Percentiles rank a stretch among this genome's conserved stretches.
Evolutionary conservation across 2,113 vertebrate genomes (phyloP).

Genomic region (Archilochus colubris): DNA sequence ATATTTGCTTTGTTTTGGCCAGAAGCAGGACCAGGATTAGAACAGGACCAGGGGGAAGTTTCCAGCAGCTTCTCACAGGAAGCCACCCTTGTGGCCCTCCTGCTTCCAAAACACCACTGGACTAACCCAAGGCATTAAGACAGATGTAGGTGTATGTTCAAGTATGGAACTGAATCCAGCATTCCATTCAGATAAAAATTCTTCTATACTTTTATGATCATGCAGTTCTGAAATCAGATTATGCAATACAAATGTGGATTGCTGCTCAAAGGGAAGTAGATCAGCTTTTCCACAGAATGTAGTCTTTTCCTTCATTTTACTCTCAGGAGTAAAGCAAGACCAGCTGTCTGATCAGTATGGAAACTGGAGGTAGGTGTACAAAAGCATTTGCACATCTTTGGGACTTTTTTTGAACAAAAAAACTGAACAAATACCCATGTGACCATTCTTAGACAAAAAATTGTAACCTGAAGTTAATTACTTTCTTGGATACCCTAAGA

Average conservation of each 20-base stretch:
- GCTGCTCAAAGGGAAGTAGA: background rate
- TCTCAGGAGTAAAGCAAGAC: background rate
- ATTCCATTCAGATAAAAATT: background rate
- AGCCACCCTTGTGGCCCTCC: no score
- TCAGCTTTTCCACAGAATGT: background rate
- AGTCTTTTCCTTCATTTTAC: background rate
- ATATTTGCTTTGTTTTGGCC: no score
- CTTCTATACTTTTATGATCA: background rate
- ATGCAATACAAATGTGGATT: background rate
- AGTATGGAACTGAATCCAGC: background rate
- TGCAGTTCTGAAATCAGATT: background rate
- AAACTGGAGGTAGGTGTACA: background rate
- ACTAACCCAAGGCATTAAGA: background rate
- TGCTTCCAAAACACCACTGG: no score
- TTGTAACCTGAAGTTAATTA: background rate
- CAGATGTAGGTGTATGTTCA: background rate
- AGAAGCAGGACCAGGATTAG: no score
- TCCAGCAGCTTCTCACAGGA: no score
- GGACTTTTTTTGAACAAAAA: rapidly evolving
- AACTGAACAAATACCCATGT: rapidly evolving
- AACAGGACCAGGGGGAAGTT: no score
- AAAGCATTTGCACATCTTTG: background rate
- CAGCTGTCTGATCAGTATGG: background rate
- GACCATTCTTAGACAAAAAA: background rate
- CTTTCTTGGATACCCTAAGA: background rate